Evolutionary conservation across 1,140 invertebrate genomes (phyloP).

Genomic region (Micrasema longulum): DNA sequence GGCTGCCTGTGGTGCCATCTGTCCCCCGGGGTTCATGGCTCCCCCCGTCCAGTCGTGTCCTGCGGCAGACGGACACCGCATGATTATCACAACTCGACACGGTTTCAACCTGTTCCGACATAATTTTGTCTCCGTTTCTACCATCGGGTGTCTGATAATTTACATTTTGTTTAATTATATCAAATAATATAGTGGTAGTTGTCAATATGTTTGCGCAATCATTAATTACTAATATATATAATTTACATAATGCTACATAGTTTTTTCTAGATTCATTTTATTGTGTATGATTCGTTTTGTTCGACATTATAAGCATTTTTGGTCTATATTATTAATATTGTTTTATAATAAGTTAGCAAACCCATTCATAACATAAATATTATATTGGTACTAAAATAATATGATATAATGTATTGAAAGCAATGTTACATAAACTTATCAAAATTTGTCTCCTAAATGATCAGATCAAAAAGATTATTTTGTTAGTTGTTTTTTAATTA

Average conservation of each 20-base stretch:
- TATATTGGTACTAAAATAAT: too few relatives aligned
- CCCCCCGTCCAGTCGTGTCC: constrained; percentile 54
- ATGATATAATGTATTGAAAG: background rate
- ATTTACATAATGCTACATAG: too few relatives aligned
- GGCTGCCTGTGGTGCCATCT: constrained; percentile 38
- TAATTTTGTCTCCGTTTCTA: constrained; percentile 26
- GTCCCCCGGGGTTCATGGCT: constrained; percentile 45
- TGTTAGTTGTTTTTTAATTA: too few relatives aligned
- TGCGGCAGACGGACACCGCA: constrained; percentile 55
- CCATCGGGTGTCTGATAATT: background rate
- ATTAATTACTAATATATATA: too few relatives aligned
- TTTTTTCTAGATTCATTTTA: constrained; percentile 8
- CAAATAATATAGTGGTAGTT: too few relatives aligned
- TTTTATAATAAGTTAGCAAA: too few relatives aligned
- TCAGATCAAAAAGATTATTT: background rate
- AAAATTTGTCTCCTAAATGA: background rate
- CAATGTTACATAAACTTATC: background rate
- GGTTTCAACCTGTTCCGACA: constrained; percentile 44
- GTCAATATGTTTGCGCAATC: too few relatives aligned
- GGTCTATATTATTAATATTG: too few relatives aligned
- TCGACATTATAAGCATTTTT: background rate
- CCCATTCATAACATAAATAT: too few relatives aligned
- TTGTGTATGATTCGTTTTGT: constrained; percentile 33
- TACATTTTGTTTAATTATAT: too few relatives aligned
- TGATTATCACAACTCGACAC: constrained; percentile 54